A percentile compares a stretch with the other conserved stretches of the same genome.
Evolutionary conservation across 2,113 vertebrate genomes (phyloP).

Genomic region (Orycteropus afer): DNA sequence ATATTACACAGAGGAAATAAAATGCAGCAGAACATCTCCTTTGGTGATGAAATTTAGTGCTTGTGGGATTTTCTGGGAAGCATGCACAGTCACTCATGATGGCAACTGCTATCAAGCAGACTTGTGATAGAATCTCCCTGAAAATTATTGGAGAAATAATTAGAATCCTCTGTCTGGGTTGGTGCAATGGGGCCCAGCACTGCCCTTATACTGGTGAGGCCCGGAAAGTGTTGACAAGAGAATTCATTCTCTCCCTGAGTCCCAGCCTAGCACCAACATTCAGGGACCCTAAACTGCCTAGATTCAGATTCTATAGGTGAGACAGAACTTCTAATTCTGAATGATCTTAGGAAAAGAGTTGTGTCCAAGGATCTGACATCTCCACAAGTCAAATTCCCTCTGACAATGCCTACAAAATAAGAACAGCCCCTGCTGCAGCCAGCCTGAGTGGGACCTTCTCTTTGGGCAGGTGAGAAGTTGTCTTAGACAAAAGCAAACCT

Average conservation of each 20-base stretch:
- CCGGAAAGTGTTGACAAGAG: background rate
- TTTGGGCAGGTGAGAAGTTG: rapidly evolving
- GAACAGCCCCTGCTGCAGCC: rapidly evolving
- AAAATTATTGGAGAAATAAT: background rate
- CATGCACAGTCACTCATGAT: rapidly evolving
- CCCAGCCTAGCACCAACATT: background rate
- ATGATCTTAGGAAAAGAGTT: rapidly evolving
- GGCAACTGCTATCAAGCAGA: background rate
- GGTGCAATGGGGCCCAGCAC: background rate
- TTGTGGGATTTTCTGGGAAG: background rate
- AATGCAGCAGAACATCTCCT: background rate
- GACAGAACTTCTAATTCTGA: background rate
- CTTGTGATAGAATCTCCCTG: background rate
- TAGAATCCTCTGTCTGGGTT: background rate
- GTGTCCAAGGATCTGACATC: too few relatives aligned
- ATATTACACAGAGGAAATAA: background rate
- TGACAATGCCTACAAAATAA: rapidly evolving
- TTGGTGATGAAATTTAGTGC: background rate
- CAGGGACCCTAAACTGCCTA: rapidly evolving
- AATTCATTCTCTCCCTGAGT: rapidly evolving
- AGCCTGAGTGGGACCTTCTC: too few relatives aligned
- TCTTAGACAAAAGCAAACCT: background rate
- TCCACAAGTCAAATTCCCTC: rapidly evolving
- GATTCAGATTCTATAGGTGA: background rate
- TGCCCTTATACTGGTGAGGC: rapidly evolving